Evolutionary conservation across 2,797 vertebrate genomes (phyloP), one percentile per base, ranked within the genome.

Genomic region (Buceros bicornis): DNA sequence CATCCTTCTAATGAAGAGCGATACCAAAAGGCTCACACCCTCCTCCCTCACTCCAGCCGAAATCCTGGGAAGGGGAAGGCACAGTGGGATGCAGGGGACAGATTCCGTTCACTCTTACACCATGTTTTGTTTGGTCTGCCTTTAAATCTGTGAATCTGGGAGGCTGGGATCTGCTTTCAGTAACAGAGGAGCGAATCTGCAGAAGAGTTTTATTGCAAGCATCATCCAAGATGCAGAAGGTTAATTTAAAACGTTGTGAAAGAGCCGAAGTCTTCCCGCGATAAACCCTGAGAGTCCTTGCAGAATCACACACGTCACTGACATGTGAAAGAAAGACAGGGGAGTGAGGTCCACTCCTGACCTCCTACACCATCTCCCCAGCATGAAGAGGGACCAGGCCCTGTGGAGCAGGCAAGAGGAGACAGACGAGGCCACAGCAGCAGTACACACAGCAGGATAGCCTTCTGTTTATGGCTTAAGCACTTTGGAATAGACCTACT

Each of bases 221-320:
- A 71, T 57, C 57, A 74, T 82, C 57, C 19, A 16, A 88, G 62
- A 88, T 50, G 57, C 65, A 91, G 33, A 81, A 80, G 13, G 20
- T 61, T 87, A 29, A 83, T 93, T 96, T 84, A 91, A 92, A 93
- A 78, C 45, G 40, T 28, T 78, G 14, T 37, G 11, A 54, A 90
- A 90, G 37, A 61, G 25, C 22, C 71, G 71, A 56, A 72, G 18
- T 67, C 35, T 83, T 74, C 20, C 67, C 71, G 37, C 16, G 20
- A 35, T 28, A 90, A 93, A 67, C 82, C 57, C 82, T 58, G 35
- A 4, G 54, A 87, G 53, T 31, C 50, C 26, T 67, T 92, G 67
- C 19, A 73, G 33, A 66, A 71, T 60, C 72, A 43, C 0, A 2
- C 26, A 56, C 35, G n/a, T 56, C 11, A 18, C 88, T 6, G 6